These are phyloP conservation scores for Mythimna lalbum DNA, from an alignment of 2,888 invertebrate genomes.

Conservation along the genomic window DNA sequence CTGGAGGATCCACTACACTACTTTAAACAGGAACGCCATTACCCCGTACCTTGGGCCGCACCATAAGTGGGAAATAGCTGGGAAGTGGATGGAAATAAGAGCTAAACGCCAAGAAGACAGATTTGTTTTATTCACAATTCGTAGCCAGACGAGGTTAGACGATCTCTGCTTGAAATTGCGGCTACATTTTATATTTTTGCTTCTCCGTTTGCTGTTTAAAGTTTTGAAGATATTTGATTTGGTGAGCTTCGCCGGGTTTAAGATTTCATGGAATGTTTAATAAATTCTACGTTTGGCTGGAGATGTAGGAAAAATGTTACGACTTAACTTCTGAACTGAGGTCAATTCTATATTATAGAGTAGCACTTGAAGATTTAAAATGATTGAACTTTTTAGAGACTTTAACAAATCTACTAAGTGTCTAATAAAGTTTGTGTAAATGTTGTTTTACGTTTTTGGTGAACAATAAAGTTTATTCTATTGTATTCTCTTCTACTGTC, in stretches of 20 bases:
- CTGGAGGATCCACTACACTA: conserved; percentile 19
- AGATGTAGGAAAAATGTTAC: conserved; percentile 14
- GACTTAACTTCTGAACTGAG: neutral
- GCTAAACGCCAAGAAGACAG: conserved; percentile 87
- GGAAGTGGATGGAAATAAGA: conserved; percentile 86
- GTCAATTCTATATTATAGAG: neutral
- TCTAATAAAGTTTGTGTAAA: too few relatives aligned
- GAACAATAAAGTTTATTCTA: too few relatives aligned
- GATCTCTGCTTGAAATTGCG: conserved; percentile 51
- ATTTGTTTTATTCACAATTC: conserved; percentile 86
- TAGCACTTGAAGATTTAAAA: neutral
- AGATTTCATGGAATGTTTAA: conserved; percentile 43
- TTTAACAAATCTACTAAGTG: neutral
- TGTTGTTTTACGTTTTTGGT: too few relatives aligned
- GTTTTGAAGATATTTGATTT: conserved; percentile 56
- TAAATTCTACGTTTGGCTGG: conserved; percentile 11
- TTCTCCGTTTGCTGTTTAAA: conserved; percentile 52
- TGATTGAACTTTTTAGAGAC: neutral
- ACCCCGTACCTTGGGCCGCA: conserved; percentile 66
- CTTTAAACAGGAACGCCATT: conserved; percentile 36
- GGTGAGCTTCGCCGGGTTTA: conserved; percentile 18
- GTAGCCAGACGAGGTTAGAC: conserved; percentile 56
- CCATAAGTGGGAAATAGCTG: conserved; percentile 83
- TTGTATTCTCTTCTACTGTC: too few relatives aligned
- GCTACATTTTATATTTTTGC: conserved; percentile 58